Evolutionary conservation across 1,140 invertebrate genomes (phyloP).

Genomic region (Thereuonema tuberculata): DNA sequence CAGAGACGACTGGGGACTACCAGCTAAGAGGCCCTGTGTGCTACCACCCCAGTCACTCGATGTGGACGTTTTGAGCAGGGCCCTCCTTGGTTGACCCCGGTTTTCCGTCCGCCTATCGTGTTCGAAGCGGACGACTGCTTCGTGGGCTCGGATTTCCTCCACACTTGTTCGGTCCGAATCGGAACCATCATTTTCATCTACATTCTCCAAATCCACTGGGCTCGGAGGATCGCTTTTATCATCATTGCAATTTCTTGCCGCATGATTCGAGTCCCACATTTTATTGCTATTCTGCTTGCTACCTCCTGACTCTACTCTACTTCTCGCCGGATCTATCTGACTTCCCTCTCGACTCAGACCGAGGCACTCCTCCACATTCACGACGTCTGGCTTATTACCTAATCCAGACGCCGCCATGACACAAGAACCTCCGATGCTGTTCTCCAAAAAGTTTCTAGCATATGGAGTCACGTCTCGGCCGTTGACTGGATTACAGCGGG

Average conservation of each 20-base stretch:
- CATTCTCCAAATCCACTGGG: neutral
- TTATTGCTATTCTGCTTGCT: neutral
- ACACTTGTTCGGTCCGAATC: neutral
- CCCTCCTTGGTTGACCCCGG: neutral
- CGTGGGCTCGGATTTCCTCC: neutral
- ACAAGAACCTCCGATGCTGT: neutral
- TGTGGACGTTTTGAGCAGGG: neutral
- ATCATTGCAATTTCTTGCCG: neutral
- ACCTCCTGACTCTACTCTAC: neutral
- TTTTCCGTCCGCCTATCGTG: neutral
- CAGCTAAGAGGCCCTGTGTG: neutral
- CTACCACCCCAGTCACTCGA: neutral
- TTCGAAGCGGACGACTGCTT: neutral
- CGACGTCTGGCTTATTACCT: neutral
- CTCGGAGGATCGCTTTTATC: neutral
- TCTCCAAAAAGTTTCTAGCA: conserved; percentile 1
- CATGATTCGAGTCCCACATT: neutral
- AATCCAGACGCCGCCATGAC: neutral
- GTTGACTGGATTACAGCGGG: neutral
- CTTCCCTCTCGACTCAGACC: neutral
- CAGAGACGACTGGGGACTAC: neutral
- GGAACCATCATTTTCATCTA: too few relatives aligned
- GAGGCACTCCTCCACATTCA: neutral
- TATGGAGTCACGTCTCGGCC: neutral
- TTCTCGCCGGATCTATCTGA: too few relatives aligned